Evolutionary conservation across 2,113 vertebrate genomes (phyloP).

Genomic region (Oxyruncus cristatus): DNA sequence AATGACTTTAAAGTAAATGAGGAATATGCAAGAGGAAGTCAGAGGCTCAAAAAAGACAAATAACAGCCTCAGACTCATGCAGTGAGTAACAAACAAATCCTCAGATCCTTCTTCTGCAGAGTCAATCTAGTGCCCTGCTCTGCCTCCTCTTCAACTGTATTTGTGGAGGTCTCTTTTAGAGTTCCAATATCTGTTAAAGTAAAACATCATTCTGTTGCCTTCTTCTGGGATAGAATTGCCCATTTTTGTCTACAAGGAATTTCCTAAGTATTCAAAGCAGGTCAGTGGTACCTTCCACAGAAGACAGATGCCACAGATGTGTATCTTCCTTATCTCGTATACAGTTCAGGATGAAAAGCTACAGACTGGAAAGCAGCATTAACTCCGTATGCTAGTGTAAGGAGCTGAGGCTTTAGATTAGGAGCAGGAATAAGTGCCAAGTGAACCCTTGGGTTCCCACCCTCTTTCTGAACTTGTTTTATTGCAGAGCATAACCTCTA

Average conservation of each 20-base stretch:
- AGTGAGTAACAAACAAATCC: background rate
- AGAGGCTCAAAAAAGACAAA: background rate
- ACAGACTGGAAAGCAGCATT: background rate
- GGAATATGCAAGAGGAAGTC: background rate
- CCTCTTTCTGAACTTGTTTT: slow-evolving; percentile 5
- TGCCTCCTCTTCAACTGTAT: background rate
- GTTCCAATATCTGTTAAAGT: background rate
- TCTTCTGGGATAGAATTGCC: background rate
- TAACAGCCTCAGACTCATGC: background rate
- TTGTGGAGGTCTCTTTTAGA: background rate
- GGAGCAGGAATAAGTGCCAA: background rate
- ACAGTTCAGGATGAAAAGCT: background rate
- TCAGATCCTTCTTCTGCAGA: background rate
- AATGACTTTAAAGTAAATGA: background rate
- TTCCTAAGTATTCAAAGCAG: background rate
- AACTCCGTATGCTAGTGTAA: background rate
- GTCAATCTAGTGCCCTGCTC: background rate
- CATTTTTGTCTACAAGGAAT: background rate
- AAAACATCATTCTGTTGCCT: fast-evolving
- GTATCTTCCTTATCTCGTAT: background rate
- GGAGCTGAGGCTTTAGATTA: background rate
- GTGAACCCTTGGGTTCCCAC: background rate
- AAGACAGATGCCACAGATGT: background rate
- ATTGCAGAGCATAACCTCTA: background rate
- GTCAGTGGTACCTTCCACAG: background rate